Conservation (phyloP, 2,113 vertebrate species). For the Saguinus imperator region DNA sequence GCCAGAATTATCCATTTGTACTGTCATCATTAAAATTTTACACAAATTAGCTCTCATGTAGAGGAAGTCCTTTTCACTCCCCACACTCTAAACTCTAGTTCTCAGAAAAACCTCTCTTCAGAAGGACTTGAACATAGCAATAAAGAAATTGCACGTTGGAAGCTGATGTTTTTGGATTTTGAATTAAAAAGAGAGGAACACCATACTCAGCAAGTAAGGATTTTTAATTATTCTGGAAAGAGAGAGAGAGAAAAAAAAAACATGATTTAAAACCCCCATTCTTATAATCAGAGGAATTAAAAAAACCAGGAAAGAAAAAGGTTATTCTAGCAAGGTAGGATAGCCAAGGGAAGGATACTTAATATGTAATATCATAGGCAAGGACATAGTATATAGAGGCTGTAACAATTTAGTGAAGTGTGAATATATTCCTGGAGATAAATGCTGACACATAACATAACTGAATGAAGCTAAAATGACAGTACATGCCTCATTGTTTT, state of each 20-base stretch:
- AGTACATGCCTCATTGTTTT: not conserved
- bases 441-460: not conserved
- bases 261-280: not conserved
- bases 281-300: not conserved
- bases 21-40: not conserved
- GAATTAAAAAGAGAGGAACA: not conserved
- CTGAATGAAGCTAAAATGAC: not conserved
- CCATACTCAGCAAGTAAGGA: not conserved
- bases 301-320: not conserved
- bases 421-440: not conserved
- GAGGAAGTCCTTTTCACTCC: not conserved
- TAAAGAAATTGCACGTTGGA: not conserved
- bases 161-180: not conserved
- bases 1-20: not conserved
- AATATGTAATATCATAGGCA: conserved; percentile 16
- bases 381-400: not conserved
- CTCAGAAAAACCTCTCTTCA: not conserved
- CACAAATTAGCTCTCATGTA: not conserved
- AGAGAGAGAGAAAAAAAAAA: not conserved
- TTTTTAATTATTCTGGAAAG: not conserved
- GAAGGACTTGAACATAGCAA: not conserved
- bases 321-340: not conserved
- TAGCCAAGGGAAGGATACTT: not conserved
- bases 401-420: not conserved
- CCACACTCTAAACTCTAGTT: not conserved